phyloP scores from a whole-genome alignment of 2,113 vertebrate species.

The Agelaius phoeniceus region DNA sequence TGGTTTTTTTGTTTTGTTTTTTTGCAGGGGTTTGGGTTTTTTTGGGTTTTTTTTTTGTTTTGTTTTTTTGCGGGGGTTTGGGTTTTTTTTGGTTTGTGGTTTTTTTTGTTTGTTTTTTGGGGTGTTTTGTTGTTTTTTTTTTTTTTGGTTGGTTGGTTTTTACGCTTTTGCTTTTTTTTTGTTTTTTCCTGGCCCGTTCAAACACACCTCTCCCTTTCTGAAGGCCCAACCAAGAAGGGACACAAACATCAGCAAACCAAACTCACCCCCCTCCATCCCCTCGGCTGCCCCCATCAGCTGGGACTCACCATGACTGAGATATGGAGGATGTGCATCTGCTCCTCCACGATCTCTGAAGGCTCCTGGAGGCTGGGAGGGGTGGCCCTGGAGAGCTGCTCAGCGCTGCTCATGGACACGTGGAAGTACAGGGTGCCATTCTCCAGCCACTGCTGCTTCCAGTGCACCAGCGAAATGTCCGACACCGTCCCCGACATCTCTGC shows the following conservation, averaged over 20 bases:
- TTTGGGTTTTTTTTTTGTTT: too few relatives aligned
- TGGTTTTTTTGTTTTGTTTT: too few relatives aligned
- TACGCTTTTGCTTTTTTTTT: too few relatives aligned
- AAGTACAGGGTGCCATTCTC: conserved; percentile 97
- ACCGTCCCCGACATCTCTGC: conserved; percentile 94
- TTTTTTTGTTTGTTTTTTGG: too few relatives aligned
- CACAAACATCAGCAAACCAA: background rate
- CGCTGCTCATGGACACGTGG: conserved; percentile 90
- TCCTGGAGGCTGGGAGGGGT: conserved; percentile 86
- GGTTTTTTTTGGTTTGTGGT: too few relatives aligned
- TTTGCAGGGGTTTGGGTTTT: too few relatives aligned
- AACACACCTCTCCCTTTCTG: too few relatives aligned
- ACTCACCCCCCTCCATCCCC: background rate
- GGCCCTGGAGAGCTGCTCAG: conserved; percentile 82
- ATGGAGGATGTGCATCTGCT: conserved; percentile 95
- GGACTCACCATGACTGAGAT: conserved; percentile 96
- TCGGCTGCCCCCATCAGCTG: accelerated
- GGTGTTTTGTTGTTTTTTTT: too few relatives aligned
- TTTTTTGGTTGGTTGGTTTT: too few relatives aligned
- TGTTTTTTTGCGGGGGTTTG: too few relatives aligned
- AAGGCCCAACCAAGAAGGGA: too few relatives aligned
- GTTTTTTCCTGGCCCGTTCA: too few relatives aligned
- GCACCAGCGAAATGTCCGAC: conserved; percentile 92
- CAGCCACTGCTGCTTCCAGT: conserved; percentile 99
- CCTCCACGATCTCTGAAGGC: conserved; percentile 88